These are phyloP conservation scores for Fulmarus glacialis DNA, from an alignment of 2,113 vertebrate species.

Conservation along the genomic window DNA sequence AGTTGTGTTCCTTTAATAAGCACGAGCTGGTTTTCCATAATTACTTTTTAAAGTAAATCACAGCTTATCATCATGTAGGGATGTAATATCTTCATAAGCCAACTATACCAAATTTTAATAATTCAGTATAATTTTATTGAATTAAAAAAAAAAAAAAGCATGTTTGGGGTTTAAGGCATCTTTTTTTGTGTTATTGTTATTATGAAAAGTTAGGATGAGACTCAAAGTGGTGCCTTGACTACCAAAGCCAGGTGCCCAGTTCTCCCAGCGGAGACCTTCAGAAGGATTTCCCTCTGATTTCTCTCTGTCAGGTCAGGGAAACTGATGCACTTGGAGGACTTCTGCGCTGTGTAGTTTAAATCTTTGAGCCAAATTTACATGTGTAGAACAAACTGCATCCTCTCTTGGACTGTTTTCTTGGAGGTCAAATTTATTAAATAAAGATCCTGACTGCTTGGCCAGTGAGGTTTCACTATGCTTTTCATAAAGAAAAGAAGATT, in stretches of 20 bases:
- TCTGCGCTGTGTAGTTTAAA: background rate
- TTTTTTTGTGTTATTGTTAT: background rate
- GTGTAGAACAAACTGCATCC: background rate
- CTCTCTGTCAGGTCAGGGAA: background rate
- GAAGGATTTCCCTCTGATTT: background rate
- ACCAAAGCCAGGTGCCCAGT: background rate
- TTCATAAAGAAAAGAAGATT: background rate
- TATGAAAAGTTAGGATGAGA: background rate
- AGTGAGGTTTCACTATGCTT: background rate
- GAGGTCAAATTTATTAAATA: background rate
- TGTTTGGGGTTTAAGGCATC: background rate
- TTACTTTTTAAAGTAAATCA: conserved; percentile 9
- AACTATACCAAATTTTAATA: background rate
- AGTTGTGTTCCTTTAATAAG: conserved; percentile 15
- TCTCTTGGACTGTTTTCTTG: background rate
- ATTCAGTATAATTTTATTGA: background rate
- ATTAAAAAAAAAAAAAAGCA: background rate
- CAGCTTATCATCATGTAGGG: background rate
- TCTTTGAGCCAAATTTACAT: background rate
- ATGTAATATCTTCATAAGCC: conserved; percentile 26
- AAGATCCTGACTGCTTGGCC: background rate
- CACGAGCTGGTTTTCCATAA: background rate
- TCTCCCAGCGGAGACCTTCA: background rate
- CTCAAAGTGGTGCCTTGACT: background rate
- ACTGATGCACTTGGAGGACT: background rate